Conservation (phyloP, 1,140 invertebrate species). For the Drosophila burlai region DNA sequence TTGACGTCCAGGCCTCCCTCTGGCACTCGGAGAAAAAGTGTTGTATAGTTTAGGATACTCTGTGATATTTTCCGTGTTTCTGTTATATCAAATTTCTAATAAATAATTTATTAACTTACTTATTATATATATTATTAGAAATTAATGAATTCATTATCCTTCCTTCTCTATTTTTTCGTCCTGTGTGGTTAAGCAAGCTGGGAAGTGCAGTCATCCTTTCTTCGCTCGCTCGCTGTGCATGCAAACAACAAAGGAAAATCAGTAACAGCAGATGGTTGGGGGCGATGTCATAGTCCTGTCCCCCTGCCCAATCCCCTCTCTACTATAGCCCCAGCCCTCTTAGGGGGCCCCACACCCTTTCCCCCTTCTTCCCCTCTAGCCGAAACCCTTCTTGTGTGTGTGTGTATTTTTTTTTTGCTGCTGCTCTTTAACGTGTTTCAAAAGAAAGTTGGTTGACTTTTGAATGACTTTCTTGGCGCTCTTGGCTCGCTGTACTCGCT, state of each 20-base stretch:
- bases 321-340: background rate
- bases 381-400: conserved; percentile 30
- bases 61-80: too few relatives aligned
- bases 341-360: background rate
- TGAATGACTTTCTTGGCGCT: conserved; percentile 81
- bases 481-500: conserved; percentile 36
- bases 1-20: conserved; percentile 12
- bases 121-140: too few relatives aligned
- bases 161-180: background rate
- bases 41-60: too few relatives aligned
- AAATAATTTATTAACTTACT: too few relatives aligned
- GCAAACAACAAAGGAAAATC: conserved; percentile 82
- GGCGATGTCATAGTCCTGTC: conserved; percentile 39
- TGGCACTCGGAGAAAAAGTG: background rate
- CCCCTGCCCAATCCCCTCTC: background rate
- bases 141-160: too few relatives aligned
- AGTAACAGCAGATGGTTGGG: conserved; percentile 69
- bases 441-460: conserved; percentile 84
- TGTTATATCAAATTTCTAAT: too few relatives aligned
- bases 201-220: conserved; percentile 44
- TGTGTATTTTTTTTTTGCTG: conserved; percentile 21
- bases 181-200: conserved; percentile 22
- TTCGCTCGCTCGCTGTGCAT: conserved; percentile 64
- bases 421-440: conserved; percentile 80
- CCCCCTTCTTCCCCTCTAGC: background rate